Conservation (phyloP, 2,797 vertebrate genomes). For the Manis pentadactyla region DNA sequence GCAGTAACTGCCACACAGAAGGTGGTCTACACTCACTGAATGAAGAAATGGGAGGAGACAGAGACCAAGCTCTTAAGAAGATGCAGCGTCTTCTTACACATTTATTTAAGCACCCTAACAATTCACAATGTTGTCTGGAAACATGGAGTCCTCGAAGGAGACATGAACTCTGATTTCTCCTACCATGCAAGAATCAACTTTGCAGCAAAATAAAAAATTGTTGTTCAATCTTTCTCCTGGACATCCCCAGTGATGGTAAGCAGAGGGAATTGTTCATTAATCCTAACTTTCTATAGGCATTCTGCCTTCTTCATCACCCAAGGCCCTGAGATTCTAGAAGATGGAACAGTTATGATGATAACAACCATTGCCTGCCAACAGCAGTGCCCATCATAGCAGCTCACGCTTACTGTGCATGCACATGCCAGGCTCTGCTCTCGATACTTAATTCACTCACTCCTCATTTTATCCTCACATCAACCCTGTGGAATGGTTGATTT, state of each 20-base stretch:
- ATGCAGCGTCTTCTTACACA: background rate
- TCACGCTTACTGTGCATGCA: background rate
- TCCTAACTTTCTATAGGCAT: background rate
- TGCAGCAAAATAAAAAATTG: background rate
- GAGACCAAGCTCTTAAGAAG: background rate
- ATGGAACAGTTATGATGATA: background rate
- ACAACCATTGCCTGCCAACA: background rate
- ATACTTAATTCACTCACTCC: background rate
- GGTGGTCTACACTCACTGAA: background rate
- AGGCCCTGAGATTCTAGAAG: background rate
- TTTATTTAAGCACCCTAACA: background rate
- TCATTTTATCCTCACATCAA: background rate
- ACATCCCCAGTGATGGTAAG: background rate
- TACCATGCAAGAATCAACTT: background rate
- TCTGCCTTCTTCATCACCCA: background rate
- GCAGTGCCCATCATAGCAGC: background rate
- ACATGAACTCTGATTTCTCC: background rate
- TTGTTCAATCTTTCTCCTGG: background rate
- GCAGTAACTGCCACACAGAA: background rate
- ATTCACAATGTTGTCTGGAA: background rate
- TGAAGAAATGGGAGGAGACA: background rate
- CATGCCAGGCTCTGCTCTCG: background rate
- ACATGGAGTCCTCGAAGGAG: background rate
- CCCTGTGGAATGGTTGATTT: background rate
- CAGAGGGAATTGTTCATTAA: background rate